Conservation (phyloP, 2,113 vertebrate genomes). For the Cacatua alba region DNA sequence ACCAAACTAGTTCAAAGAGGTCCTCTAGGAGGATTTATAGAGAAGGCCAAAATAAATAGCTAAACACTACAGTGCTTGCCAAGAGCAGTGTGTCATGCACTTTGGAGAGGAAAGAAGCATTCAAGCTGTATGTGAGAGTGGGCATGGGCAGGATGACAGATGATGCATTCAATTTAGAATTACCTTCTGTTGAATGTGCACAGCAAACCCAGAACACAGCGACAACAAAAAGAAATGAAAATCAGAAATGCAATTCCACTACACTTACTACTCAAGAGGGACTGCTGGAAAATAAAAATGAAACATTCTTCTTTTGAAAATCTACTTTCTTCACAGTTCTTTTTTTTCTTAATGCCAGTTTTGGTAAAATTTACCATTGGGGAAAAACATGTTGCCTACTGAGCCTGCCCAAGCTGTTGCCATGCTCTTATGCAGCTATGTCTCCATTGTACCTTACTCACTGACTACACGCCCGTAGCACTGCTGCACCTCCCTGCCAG, state of each 20-base stretch:
- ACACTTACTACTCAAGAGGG: neutral
- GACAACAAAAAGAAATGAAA: neutral
- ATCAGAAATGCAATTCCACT: conserved; percentile 19
- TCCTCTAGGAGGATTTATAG: neutral
- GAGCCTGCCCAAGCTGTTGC: neutral
- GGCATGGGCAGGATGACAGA: conserved; percentile 2
- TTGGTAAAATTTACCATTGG: neutral
- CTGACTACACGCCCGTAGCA: neutral
- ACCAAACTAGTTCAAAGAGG: neutral
- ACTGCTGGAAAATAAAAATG: neutral
- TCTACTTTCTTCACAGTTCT: neutral
- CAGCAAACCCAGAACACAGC: conserved; percentile 39
- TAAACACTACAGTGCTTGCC: neutral
- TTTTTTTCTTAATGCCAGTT: neutral
- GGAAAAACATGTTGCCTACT: neutral
- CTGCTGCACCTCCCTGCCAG: neutral
- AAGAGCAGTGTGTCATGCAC: conserved; percentile 8
- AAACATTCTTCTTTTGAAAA: neutral
- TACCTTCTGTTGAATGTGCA: conserved; percentile 64
- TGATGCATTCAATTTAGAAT: conserved; percentile 1
- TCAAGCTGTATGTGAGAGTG: neutral
- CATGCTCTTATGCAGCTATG: neutral
- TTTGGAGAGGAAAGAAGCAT: neutral
- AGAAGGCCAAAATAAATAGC: neutral
- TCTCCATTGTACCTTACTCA: too few relatives aligned